Base-by-base conservation (phyloP, 2,797 vertebrate species). In the Onychomys arenicola region DNA sequence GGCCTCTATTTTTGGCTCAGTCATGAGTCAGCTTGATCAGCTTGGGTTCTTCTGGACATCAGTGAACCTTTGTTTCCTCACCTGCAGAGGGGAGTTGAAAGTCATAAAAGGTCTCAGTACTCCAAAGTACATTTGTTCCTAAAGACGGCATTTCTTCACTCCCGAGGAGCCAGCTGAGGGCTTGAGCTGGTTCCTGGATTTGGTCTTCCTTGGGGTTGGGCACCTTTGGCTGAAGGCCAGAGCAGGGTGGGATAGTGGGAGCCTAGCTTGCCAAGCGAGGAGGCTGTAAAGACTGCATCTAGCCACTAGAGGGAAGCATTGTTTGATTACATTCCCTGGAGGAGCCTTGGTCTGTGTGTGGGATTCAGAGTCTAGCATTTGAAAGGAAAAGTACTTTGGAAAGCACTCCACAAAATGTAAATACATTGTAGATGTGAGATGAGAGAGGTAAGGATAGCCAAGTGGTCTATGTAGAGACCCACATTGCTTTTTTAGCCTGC, bases 1-100 rank as follows among this genome's bases (percentile, higher is more conserved):
- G 1, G 71, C 14, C 40, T 78, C 86, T 97, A 96, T 96, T 98
- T 98, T 97, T 96, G 97, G 78, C 61, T 81, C 37, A 93, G 87
- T 94, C 67, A 86, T 96, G 97, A 97, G 96, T 98, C 97, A 98
- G 96, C 92, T 84, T 95, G 96, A 83, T 97, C 96, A 93, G 92
- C 92, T 96, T 65, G 82, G 92, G 23, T 75, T 95, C 89, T 91
- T 49, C 95, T 89, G 78, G 84, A 83, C 12, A 65, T 87, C 78
- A 14, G 67, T 49, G 81, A 89, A 61, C 80, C 94, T 97, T 97
- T 88, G 89, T 96, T 97, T 97, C 96, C 97, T 96, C 93, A 90
- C 90, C 86, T 91, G 76, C 96, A 86, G 32, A 96, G 49, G 52
- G 76, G 55, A 91, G 4, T 84, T 93, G 55, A 91, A 96, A 91